phyloP scores from a whole-genome alignment of 2,113 vertebrate species.

The Colinus virginianus region DNA sequence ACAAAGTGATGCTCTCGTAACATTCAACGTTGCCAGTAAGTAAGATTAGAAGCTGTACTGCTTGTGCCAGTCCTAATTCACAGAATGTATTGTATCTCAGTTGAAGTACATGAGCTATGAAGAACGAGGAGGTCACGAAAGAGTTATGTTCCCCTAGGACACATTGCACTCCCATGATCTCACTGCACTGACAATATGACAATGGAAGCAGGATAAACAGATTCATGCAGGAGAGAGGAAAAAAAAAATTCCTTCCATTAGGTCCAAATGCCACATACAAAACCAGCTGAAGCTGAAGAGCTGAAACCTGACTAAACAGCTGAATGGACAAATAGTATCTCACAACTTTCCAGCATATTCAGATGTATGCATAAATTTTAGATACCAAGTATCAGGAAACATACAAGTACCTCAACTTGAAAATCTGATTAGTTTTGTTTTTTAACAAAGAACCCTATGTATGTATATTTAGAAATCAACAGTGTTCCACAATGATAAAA shows the following conservation, averaged over 20 bases:
- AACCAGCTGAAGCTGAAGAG: conserved; percentile 11
- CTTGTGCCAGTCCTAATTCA: neutral
- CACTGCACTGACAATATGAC: conserved; percentile 56
- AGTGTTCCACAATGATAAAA: neutral
- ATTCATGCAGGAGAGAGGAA: neutral
- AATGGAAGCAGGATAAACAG: conserved; percentile 51
- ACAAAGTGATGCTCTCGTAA: neutral
- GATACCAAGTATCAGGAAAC: neutral
- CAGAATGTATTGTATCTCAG: neutral
- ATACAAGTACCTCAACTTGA: neutral
- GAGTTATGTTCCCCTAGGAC: conserved; percentile 29
- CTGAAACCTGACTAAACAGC: neutral
- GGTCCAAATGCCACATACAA: neutral
- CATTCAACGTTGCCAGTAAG: neutral
- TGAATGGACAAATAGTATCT: neutral
- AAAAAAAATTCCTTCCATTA: conserved; percentile 19
- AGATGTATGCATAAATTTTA: neutral
- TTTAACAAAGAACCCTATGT: neutral
- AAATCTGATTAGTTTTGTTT: neutral
- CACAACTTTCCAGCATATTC: neutral
- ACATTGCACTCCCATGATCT: conserved; percentile 3
- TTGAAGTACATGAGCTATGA: neutral
- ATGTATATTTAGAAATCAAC: neutral
- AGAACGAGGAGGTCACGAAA: neutral
- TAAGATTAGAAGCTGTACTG: neutral